These are phyloP conservation scores for Dallia pectoralis DNA, from an alignment of 2,797 vertebrate genomes.

Conservation along the genomic window DNA sequence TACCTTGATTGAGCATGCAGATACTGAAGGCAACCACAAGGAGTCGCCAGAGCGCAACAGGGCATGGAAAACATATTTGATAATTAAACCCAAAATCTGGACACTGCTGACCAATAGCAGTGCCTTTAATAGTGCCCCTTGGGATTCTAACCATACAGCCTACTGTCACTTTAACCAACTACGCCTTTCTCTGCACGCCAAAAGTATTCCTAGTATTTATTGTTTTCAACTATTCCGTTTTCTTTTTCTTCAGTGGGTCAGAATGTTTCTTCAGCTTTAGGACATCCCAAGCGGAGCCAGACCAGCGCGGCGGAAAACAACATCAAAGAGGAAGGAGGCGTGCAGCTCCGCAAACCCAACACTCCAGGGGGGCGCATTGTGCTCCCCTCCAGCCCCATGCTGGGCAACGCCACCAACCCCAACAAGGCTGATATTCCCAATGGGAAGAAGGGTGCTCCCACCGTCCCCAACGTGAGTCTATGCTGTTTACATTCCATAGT, in stretches of 20 bases:
- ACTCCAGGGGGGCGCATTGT: slow-evolving; percentile 78
- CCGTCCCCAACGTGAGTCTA: slow-evolving; percentile 86
- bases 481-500: no score
- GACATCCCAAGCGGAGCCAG: slow-evolving; percentile 91
- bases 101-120: no score
- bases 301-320: slow-evolving; percentile 86
- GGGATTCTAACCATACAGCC: no score
- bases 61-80: no score
- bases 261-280: slow-evolving; percentile 79
- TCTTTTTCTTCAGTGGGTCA: slow-evolving; percentile 78
- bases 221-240: background rate
- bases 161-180: no score
- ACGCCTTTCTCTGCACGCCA: background rate
- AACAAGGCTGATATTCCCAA: slow-evolving; percentile 99
- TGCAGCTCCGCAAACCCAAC: slow-evolving; percentile 82
- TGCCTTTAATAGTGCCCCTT: no score
- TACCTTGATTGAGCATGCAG: no score
- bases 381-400: slow-evolving; percentile 88
- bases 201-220: background rate
- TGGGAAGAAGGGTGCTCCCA: slow-evolving; percentile 87
- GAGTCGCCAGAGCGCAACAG: no score
- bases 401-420: slow-evolving; percentile 95
- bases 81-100: no score
- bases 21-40: no score
- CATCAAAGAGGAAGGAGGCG: slow-evolving; percentile 85